Evolutionary conservation across 2,888 invertebrate genomes (phyloP), one percentile per base, ranked within the genome.

Genomic region (Sepiola atlantica): DNA sequence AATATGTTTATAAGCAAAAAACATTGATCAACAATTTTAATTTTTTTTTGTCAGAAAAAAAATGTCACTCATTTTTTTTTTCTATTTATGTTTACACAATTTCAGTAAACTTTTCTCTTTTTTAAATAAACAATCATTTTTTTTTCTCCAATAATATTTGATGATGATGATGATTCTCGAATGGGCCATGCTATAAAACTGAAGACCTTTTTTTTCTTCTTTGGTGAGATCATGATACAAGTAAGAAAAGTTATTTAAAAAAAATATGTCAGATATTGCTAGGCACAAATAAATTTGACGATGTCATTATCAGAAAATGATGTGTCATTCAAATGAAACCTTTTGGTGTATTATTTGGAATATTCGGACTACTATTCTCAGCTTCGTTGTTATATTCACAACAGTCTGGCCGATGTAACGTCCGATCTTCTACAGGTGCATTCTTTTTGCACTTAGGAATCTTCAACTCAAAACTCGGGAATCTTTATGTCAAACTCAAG

Each of bases 1-100:
- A 77, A n/a, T 77, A 77, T 77, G 77, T n/a, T n/a, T n/a, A 57
- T 61, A 77, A 77, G n/a, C n/a, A 77, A 32, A 77, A 77, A 77
- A 77, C n/a, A 77, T 18, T 77, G 77, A 32, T 3, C 77, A 77
- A 21, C 18, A n/a, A 16, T 77, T 77, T 77, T 28, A 12, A 16
- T 77, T 77, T 32, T n/a, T 77, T 77, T 77, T n/a, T n/a, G 2
- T n/a, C 0, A 14, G 2, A 18, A 28, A n/a, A 14, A n/a, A 77
- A 2, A 32, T 77, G 14, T 77, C 24, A 28, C 28, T 14, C 24
- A 2, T 21, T 24, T 20, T 4, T 61, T 61, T 16, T n/a, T 16
- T n/a, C 14, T n/a, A n/a, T 77, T 77, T 16, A 10, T 77, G 14
- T 77, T n/a, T 77, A 77, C 2, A 3, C n/a, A 77, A n/a, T 77